phyloP scores from a whole-genome alignment of 2,113 vertebrate genomes.

The Trachemys scripta region DNA sequence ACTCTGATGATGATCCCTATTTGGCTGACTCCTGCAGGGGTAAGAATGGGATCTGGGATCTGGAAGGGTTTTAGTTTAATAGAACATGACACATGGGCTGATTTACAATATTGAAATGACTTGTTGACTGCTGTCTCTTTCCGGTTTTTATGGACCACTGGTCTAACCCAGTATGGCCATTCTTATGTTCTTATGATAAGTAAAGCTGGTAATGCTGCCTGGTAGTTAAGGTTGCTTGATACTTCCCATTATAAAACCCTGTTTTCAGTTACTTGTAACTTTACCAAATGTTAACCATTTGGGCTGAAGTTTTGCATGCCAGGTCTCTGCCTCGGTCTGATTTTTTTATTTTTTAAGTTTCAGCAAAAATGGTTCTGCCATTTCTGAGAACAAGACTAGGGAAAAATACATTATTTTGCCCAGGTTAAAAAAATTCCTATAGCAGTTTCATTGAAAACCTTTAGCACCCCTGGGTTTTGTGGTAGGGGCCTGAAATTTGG shows the following conservation, averaged over 20 bases:
- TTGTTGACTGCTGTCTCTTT: rapidly evolving
- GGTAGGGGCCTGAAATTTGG: neutral
- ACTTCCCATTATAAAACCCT: neutral
- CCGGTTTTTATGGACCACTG: neutral
- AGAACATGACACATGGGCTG: rapidly evolving
- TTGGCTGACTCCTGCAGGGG: rapidly evolving
- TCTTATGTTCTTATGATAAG: neutral
- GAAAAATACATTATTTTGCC: neutral
- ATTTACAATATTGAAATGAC: rapidly evolving
- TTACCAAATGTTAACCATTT: neutral
- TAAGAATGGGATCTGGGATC: rapidly evolving
- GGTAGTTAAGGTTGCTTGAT: neutral
- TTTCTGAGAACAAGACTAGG: neutral
- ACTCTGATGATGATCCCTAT: rapidly evolving
- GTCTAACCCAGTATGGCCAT: neutral
- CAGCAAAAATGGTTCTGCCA: neutral
- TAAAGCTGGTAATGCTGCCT: neutral
- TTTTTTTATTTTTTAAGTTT: neutral
- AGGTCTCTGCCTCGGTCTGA: neutral
- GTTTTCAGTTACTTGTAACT: neutral
- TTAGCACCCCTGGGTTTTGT: neutral
- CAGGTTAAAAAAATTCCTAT: neutral
- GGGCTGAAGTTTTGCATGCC: neutral
- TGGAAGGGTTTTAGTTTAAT: neutral
- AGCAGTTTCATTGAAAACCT: neutral